Evolutionary conservation across 2,797 vertebrate species (phyloP), one percentile per base, ranked within the genome.

Genomic region (Sparidentex hasta): DNA sequence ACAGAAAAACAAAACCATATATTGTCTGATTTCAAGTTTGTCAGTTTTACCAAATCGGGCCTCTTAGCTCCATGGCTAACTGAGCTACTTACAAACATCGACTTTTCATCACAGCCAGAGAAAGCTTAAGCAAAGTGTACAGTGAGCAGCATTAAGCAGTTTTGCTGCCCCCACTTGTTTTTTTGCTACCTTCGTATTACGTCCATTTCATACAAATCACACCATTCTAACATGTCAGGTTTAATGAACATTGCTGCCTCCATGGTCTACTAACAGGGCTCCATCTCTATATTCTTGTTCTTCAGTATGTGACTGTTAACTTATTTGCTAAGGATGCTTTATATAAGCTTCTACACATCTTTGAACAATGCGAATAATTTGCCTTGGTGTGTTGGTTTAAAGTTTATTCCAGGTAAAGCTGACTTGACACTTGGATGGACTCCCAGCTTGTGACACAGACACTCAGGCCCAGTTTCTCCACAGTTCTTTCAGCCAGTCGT

Each of bases 361-460:
- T 3, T 61, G 17, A 5, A 1, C 18, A 50, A 11, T 2, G 1
- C 16, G n/a, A 5, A 2, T 25, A 4, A 29, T 41, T 61, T n/a
- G 9, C 16, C 23, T 61, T 27, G 47, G 41, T 56, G 17, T 41
- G 41, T 29, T 3, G 23, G 41, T 16, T 51, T 44, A 52, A 41
- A 63, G 41, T 71, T 62, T 18, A 59, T 12, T 44, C 4, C 16
- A 48, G 55, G 33, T 27, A 14, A 68, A 68, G 43, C 3, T 62
- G 27, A 43, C 17, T 5, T 72, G 50, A 51, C 69, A 25, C 56
- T 62, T 55, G 44, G 11, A 72, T 4, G 43, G 48, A 29, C 52
- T 41, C 59, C 13, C 46, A 17, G 41, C 18, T 61, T 29, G 41
- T 61, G 71, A 65, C 46, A 43, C 64, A 27, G 46, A 67, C 46